These are phyloP conservation scores for Cheilosia vernalis DNA, from an alignment of 2,888 invertebrate genomes.

Conservation along the genomic window DNA sequence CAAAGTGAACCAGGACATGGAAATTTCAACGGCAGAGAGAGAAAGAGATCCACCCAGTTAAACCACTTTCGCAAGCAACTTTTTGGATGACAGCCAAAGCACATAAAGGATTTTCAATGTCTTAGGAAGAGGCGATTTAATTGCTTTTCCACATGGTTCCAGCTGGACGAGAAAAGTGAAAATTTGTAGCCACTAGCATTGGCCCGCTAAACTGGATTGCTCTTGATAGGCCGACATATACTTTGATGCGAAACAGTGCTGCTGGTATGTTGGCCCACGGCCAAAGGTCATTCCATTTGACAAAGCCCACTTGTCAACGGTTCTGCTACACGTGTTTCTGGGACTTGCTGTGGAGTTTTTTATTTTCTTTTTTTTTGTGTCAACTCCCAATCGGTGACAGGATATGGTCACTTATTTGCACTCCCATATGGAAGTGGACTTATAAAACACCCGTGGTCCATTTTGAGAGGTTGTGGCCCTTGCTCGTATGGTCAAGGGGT, in stretches of 20 bases:
- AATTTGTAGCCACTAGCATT: constrained; percentile 17
- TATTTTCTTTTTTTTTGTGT: too few species aligned
- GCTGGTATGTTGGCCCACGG: constrained; percentile 5
- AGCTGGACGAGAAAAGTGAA: constrained; percentile 27
- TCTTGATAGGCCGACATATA: neutral
- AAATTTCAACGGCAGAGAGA: neutral
- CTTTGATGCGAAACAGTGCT: constrained; percentile 5
- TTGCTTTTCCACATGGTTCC: constrained; percentile 31
- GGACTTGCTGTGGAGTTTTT: neutral
- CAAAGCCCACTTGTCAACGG: neutral
- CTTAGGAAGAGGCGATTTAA: constrained; percentile 25
- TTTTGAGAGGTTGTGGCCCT: too few species aligned
- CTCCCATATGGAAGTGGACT: neutral
- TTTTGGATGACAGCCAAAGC: constrained; percentile 49
- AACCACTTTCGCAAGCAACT: constrained; percentile 11
- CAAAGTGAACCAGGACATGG: constrained; percentile 20
- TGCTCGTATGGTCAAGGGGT: too few species aligned
- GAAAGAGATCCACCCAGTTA: neutral
- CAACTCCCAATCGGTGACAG: neutral
- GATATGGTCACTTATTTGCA: neutral
- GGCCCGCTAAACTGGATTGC: constrained; percentile 4
- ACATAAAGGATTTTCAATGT: constrained; percentile 49
- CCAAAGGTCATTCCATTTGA: constrained; percentile 33
- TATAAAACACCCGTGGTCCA: neutral
- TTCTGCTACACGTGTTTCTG: constrained; percentile 3